A percentile compares a stretch with the other conserved stretches of the same genome.
These are phyloP conservation scores for Drosophila percnosoma DNA, from an alignment of 2,888 invertebrate species.

Conservation along the genomic window DNA sequence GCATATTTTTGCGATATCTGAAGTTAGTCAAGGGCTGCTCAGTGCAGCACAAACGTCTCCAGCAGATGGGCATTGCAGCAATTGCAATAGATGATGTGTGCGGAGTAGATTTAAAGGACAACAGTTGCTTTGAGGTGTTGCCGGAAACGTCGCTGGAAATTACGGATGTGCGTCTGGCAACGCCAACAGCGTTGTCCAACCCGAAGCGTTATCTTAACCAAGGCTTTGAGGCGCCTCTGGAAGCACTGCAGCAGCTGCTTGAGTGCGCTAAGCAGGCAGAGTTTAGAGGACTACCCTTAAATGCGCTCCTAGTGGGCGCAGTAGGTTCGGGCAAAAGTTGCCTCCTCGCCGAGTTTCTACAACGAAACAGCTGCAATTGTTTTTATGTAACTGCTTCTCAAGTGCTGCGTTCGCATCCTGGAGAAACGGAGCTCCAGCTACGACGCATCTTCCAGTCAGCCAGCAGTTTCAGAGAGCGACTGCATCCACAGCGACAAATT, in stretches of 20 bases:
- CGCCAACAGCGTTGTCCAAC: neutral
- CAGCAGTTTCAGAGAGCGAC: slow-evolving; percentile 72
- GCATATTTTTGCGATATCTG: slow-evolving; percentile 49
- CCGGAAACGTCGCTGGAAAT: slow-evolving; percentile 60
- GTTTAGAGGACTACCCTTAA: slow-evolving; percentile 53
- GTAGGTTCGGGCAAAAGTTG: slow-evolving; percentile 87
- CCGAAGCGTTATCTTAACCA: slow-evolving; percentile 27
- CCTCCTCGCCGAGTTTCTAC: slow-evolving; percentile 85
- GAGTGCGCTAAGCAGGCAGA: slow-evolving; percentile 16
- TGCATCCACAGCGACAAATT: slow-evolving; percentile 74
- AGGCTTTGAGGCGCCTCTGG: slow-evolving; percentile 70
- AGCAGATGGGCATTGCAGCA: slow-evolving; percentile 64
- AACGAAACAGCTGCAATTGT: slow-evolving; percentile 84
- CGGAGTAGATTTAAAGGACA: slow-evolving; percentile 2
- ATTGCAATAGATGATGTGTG: slow-evolving; percentile 53
- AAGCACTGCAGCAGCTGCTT: slow-evolving; percentile 73
- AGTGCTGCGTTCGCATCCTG: slow-evolving; percentile 85
- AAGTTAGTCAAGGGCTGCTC: slow-evolving; percentile 49
- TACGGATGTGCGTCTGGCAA: slow-evolving; percentile 63
- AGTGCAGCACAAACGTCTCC: slow-evolving; percentile 50
- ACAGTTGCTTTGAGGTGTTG: slow-evolving; percentile 53
- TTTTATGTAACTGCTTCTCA: slow-evolving; percentile 85
- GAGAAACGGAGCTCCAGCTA: slow-evolving; percentile 86
- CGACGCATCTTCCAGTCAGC: slow-evolving; percentile 85
- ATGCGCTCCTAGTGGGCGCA: slow-evolving; percentile 85